Evolutionary conservation across 2,888 invertebrate species (phyloP).

Genomic region (Iselma pallidipennis): DNA sequence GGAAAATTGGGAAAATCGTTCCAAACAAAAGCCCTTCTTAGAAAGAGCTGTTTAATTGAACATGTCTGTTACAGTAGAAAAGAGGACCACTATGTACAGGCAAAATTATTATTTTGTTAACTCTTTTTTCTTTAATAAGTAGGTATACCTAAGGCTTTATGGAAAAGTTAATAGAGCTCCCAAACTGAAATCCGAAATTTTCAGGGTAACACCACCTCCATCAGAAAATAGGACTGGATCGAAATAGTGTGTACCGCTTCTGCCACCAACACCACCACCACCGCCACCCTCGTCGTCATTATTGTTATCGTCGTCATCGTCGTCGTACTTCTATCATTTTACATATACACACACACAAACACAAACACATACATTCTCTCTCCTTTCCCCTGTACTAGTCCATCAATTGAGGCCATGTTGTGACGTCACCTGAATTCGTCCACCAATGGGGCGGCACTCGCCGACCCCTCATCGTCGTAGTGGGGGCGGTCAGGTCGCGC

Average conservation of each 20-base stretch:
- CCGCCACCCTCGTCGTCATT: neutral
- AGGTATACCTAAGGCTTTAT: too few relatives aligned
- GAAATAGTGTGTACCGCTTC: neutral
- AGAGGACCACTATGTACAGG: too few relatives aligned
- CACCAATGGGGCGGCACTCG: slow-evolving; percentile 40
- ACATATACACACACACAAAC: slow-evolving; percentile 6
- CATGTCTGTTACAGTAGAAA: too few relatives aligned
- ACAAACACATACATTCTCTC: neutral
- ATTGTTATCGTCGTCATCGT: neutral
- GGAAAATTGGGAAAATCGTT: too few relatives aligned
- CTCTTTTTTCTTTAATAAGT: too few relatives aligned
- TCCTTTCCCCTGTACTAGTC: neutral
- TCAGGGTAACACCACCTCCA: too few relatives aligned
- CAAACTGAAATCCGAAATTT: too few relatives aligned
- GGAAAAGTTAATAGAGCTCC: too few relatives aligned
- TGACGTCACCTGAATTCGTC: slow-evolving; percentile 45
- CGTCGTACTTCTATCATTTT: neutral
- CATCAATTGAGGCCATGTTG: slow-evolving; percentile 49
- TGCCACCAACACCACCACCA: neutral
- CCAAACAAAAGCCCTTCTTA: too few relatives aligned
- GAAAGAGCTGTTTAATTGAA: too few relatives aligned
- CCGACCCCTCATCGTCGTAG: slow-evolving; percentile 38
- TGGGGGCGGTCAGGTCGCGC: slow-evolving; percentile 30
- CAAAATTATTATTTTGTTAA: too few relatives aligned
- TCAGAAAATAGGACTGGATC: too few relatives aligned